These are phyloP conservation scores for Leucophenga montana DNA, from an alignment of 2,888 invertebrate genomes.

Conservation along the genomic window DNA sequence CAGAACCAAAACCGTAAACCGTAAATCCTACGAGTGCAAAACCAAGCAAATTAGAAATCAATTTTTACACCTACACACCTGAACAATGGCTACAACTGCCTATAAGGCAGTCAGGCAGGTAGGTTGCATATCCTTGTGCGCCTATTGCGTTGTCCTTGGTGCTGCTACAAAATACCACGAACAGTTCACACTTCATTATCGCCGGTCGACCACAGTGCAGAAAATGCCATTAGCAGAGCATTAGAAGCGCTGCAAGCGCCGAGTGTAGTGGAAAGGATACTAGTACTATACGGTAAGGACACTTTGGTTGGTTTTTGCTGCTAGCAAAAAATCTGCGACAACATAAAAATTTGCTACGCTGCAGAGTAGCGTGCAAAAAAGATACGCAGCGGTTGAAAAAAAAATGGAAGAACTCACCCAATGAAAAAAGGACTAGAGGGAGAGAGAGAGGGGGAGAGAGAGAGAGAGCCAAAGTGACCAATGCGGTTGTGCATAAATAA, in stretches of 20 bases:
- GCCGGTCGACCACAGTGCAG: slow-evolving; percentile 53
- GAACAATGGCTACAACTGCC: too few species aligned
- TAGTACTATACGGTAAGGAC: background rate
- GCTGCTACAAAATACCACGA: slow-evolving; percentile 37
- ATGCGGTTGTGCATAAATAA: slow-evolving; percentile 47
- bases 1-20: too few species aligned
- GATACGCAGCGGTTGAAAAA: slow-evolving; percentile 14
- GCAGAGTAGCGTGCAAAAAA: slow-evolving; percentile 4
- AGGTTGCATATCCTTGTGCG: too few species aligned
- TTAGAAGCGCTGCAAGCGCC: slow-evolving; percentile 55
- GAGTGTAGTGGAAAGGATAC: background rate
- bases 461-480: slow-evolving; percentile 35
- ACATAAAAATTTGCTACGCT: slow-evolving; percentile 15
- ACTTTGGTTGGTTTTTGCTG: slow-evolving; percentile 12
- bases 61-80: too few species aligned
- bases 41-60: too few species aligned
- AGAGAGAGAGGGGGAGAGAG: background rate
- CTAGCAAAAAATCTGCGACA: slow-evolving; percentile 26
- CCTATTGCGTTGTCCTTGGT: too few species aligned
- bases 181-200: slow-evolving; percentile 66
- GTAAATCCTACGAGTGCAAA: too few species aligned
- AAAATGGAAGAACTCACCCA: slow-evolving; percentile 35
- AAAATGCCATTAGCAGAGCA: slow-evolving; percentile 57
- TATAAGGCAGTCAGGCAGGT: too few species aligned
- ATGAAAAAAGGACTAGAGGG: slow-evolving; percentile 27